phyloP scores from a whole-genome alignment of 2,797 vertebrate species.

The Urophycis tenuis region DNA sequence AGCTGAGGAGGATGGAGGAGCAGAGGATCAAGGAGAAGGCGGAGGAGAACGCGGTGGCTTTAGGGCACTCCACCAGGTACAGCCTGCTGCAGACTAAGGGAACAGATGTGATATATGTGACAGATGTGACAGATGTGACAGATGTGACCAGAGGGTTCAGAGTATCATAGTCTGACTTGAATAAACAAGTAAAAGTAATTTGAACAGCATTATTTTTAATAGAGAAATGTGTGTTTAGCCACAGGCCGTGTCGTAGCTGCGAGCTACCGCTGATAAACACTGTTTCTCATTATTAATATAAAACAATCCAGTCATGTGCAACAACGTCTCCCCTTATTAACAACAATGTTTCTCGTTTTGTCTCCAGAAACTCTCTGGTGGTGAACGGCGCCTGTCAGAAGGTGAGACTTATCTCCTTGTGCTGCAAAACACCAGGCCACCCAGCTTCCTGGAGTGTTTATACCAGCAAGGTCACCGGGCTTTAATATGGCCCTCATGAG shows the following conservation, averaged over 20 bases:
- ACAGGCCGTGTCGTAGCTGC: background rate
- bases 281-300: background rate
- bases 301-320: background rate
- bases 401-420: conserved; percentile 42
- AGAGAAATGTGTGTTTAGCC: background rate
- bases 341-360: background rate
- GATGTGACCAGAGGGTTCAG: background rate
- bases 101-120: too few relatives aligned
- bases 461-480: background rate
- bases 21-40: conserved; percentile 3
- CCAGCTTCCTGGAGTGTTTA: too few relatives aligned
- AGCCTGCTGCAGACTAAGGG: background rate
- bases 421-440: background rate
- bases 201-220: background rate
- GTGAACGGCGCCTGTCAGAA: conserved; percentile 58
- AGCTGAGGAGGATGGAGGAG: conserved; percentile 36
- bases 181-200: background rate
- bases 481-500: background rate
- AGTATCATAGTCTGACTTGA: background rate
- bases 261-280: background rate
- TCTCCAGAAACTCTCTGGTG: conserved; percentile 53
- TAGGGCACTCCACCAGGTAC: background rate
- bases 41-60: background rate
- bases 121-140: background rate
- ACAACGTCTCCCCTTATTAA: background rate